Conservation (phyloP, 2,113 vertebrate genomes). For the Carlito syrichta region DNA sequence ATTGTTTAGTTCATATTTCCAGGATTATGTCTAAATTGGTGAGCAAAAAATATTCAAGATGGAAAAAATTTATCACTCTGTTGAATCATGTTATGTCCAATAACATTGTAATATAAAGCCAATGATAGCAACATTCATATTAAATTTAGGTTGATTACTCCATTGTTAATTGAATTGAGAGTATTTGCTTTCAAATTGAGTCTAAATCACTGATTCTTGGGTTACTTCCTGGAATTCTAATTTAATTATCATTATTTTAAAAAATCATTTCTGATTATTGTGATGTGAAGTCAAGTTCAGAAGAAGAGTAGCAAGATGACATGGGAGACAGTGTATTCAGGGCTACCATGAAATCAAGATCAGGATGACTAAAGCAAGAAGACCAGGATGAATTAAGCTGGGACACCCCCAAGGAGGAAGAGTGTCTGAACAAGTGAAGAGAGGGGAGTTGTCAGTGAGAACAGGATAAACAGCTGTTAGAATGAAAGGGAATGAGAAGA, state of each 20-base stretch:
- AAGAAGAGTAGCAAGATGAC: not conserved
- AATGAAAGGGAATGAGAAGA: not conserved
- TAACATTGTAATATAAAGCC: not conserved
- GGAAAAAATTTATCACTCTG: not conserved
- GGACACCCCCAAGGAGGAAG: not conserved
- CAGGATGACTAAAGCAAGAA: not conserved
- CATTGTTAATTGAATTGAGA: not conserved
- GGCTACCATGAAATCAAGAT: not conserved
- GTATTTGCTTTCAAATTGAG: not conserved
- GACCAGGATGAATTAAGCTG: not conserved
- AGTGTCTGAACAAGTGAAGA: not conserved
- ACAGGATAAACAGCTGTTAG: not conserved
- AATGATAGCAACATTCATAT: not conserved
- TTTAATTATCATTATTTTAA: not conserved
- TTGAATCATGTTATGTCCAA: not conserved
- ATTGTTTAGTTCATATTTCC: not conserved
- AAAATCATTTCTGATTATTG: not conserved
- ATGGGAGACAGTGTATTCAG: not conserved
- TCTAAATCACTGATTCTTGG: not conserved
- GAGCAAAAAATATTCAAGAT: not conserved
- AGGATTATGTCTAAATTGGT: not conserved
- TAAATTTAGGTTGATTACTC: not conserved
- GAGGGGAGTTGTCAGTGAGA: not conserved
- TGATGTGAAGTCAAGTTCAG: not conserved
- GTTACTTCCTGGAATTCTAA: not conserved